Evolutionary conservation across 2,113 vertebrate genomes (phyloP), one percentile per base, ranked within the genome.

Genomic region (Phalacrocorax aristotelis): DNA sequence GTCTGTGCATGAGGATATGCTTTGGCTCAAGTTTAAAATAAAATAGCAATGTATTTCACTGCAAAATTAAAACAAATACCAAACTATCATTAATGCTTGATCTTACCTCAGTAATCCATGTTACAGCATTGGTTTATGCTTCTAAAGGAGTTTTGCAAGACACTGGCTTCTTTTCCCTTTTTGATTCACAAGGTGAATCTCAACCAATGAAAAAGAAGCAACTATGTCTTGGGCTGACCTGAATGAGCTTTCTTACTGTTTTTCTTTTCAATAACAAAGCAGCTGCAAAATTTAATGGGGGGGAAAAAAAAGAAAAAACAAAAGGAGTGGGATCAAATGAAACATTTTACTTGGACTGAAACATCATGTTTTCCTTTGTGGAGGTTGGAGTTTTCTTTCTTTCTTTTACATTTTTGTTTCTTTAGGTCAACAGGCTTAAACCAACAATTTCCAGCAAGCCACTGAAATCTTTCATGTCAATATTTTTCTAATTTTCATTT

Each of bases 341-440:
- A 95, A 71, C 46, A 86, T 96, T 96, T 96, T 84, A 55, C 69
- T 96, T 94, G 81, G 87, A 93, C 57, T 44, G 18, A 89, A 70
- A 54, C 42, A 78, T 8, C 12, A 21, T 78, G 13, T 78, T 89
- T 95, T 89, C 15, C 12, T 93, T 94, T 64, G 34, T 75, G 48
- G 22, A 84, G 32, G 26, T 4, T 82, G 30, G 40, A 74, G 55
- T 58, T 87, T 89, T 49, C 36, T 16, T 81, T 83, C 42, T 18
- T 72, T 77, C 23, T 38, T 72, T 62, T 71, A 32, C 11, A 48
- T 71, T 87, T 95, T 75, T 68, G 79, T 93, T 89, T 94, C 32
- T 82, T 89, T 76, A 84, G 69, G 60, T 49, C 74, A 93, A 58
- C 44, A 87, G 42, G 48, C 51, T 62, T 87, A 91, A 94, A 89